Base-by-base conservation (phyloP, 2,888 invertebrate species). In the Pseudococcus viburni region DNA sequence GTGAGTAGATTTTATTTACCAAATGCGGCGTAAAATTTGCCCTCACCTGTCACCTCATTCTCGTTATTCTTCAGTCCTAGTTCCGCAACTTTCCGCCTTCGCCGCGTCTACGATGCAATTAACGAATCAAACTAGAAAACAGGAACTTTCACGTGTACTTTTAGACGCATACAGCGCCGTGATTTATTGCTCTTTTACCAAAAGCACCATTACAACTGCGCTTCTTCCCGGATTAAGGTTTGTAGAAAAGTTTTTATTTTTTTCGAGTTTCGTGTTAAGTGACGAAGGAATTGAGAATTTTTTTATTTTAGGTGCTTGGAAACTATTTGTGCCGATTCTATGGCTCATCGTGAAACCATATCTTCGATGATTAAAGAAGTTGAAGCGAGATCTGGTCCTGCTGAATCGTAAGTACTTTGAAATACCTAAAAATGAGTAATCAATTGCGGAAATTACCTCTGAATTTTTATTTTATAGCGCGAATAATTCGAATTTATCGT, bases 131-230 rank as follows among this genome's bases (percentile, higher is more conserved):
- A 92, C 93, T 5, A 92, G 93, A 90, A 93, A 93, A 90, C 91
- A 92, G 85, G 94, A 94, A 90, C 92, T 95, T 89, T 93, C 94
- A 11, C 91, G 93, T 88, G 94, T 94, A 77, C 91, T 95, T 85
- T 92, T 95, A 85, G 95, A 95, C 90, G 94, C 94, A 0, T 95
- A 94, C 91, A 94, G 94, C 26, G 93, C 94, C 87, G 91, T 93
- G 68, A 92, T 93, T 88, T 94, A 93, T 90, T 93, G 93, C 90
- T 92, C 93, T 4, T 90, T 93, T 68, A 93, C 93, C 89, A 92
- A 92, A 90, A 92, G 92, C 89, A 92, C 92, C 88, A 92, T 93
- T 55, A 91, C 91, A 46, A 91, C 91, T 64, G 91, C 92, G 22
- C 91, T 94, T 64, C 89, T 93, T 77, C 93, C 93, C 7, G 93